phyloP scores from a whole-genome alignment of 2,797 vertebrate species.

The Sebastes itinus region DNA sequence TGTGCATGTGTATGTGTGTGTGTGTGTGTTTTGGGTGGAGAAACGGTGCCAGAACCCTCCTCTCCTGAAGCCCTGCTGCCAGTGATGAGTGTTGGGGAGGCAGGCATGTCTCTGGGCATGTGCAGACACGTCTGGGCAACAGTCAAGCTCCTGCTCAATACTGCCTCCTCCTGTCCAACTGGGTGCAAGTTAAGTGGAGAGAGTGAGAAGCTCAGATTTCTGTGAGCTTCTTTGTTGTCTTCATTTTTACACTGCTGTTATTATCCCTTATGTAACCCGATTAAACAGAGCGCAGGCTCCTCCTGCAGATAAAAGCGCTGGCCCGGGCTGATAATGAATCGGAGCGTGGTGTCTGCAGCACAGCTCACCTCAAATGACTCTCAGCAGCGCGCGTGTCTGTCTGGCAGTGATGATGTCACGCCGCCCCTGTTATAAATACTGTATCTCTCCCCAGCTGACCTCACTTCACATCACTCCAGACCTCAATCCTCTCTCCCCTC shows the following conservation, averaged over 20 bases:
- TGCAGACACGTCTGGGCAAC: constrained; percentile 30
- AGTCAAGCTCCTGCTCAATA: constrained; percentile 20
- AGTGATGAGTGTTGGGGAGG: not conserved
- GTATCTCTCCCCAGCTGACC: constrained; percentile 31
- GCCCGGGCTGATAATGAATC: not conserved
- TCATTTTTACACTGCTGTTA: not conserved
- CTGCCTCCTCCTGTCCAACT: constrained; percentile 40
- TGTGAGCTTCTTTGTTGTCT: not conserved
- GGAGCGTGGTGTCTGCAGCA: constrained; percentile 15
- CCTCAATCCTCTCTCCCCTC: constrained; percentile 4
- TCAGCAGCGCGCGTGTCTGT: constrained; percentile 1
- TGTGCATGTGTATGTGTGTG: not conserved
- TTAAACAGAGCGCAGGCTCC: not conserved
- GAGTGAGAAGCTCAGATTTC: not conserved
- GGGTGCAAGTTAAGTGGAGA: not conserved
- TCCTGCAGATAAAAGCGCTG: not conserved
- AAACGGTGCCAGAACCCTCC: not conserved
- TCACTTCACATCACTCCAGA: constrained; percentile 9
- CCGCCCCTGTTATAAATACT: constrained; percentile 13
- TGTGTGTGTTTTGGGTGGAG: not conserved
- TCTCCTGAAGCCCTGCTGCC: not conserved
- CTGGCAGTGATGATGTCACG: constrained; percentile 24
- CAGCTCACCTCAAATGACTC: constrained; percentile 53
- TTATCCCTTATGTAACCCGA: constrained; percentile 2
- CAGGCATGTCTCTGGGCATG: constrained; percentile 38